Evolutionary conservation across 2,113 vertebrate species (phyloP).

Genomic region (Mohoua ochrocephala): DNA sequence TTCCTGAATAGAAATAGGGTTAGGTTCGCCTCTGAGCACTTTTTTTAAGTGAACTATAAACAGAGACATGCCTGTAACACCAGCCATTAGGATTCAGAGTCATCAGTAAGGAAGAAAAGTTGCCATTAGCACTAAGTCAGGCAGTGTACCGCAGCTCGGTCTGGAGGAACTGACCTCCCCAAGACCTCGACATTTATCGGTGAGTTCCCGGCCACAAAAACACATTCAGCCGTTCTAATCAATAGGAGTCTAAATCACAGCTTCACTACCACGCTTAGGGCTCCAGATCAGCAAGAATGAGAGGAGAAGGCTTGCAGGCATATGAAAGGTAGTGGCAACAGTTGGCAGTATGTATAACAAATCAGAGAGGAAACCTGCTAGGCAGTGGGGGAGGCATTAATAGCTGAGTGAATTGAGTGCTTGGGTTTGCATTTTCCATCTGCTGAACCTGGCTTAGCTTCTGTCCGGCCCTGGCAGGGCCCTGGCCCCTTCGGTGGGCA

Average conservation of each 20-base stretch:
- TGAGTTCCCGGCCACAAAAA: background rate
- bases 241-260: background rate
- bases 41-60: constrained; percentile 13
- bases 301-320: background rate
- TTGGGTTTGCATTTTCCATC: background rate
- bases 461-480: background rate
- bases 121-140: background rate
- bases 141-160: background rate
- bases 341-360: background rate
- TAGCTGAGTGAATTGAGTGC: background rate
- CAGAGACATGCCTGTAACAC: background rate
- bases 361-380: background rate
- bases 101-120: background rate
- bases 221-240: background rate
- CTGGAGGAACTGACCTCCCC: background rate
- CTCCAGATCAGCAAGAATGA: background rate
- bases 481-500: rapidly evolving
- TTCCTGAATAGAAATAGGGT: constrained; percentile 32
- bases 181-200: background rate
- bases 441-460: background rate
- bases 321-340: background rate
- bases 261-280: background rate
- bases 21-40: constrained; percentile 7
- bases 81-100: background rate
- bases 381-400: background rate